Evolutionary conservation across 2,797 vertebrate genomes (phyloP), one percentile per base, ranked within the genome.

Genomic region (Lithobates sylvaticus): DNA sequence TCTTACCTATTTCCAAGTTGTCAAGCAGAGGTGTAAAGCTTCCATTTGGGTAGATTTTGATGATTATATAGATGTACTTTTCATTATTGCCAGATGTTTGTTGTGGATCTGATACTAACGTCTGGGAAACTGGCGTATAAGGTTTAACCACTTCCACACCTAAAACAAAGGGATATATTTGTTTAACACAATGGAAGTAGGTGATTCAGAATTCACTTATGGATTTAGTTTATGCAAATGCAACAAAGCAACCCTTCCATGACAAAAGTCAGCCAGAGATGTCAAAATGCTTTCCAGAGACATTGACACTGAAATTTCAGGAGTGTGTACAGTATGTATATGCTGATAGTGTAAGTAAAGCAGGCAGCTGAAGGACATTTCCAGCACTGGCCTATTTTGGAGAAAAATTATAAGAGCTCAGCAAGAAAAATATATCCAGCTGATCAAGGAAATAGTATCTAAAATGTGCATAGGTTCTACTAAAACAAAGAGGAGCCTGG

Each of bases 1-100:
- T 88, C 93, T 93, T 89, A 99, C 98, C 98, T n/a, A 94, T 92
- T 72, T 92, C 90, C 78, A 99, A 91, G 78, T 44, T 91, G 91
- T 96, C 90, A 88, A 99, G 94, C 61, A 96, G 91, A 36, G 94
- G 93, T 23, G 96, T 97, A 84, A 99, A 91, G 3, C 95, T 88
- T 88, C 98, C 98, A 80, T 91, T 90, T 67, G 96, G 92, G 91
- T 99, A 99, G 76, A 99, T 92, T 93, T 99, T 99, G 90, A 99
- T 93, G 96, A 99, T 97, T 91, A 99, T 95, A 93, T 96, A 96
- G 89, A 99, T 89, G 85, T 92, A 91, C 13, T 92, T 89, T n/a
- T 78, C 90, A 54, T 89, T 85, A 78, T 82, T 86, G 85, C 68
- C 64, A 77, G 89, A 81, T 16, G 92, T 44, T 32, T 93, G 90